These are phyloP conservation scores for Pterois miles DNA, from an alignment of 2,797 vertebrate genomes.

Conservation along the genomic window DNA sequence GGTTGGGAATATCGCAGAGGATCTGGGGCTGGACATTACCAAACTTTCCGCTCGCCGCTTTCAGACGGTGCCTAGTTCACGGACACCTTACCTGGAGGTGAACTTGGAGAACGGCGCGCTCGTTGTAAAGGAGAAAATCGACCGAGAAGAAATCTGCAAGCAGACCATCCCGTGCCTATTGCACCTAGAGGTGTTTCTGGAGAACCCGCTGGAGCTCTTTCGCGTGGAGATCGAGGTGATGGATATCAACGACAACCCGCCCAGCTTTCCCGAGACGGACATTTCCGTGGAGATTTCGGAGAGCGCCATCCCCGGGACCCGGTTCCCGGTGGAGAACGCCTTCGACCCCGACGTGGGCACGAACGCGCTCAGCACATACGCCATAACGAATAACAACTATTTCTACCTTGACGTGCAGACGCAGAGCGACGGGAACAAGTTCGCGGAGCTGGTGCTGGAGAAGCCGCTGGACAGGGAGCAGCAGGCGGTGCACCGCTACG, in stretches of 20 bases:
- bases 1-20: conserved; percentile 98
- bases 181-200: conserved; percentile 97
- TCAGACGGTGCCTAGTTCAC: conserved; percentile 94
- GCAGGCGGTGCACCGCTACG: conserved; percentile 96
- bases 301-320: conserved; percentile 96
- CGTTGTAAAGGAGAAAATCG: conserved; percentile 95
- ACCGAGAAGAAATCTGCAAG: conserved; percentile 95
- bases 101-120: conserved; percentile 97
- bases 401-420: conserved; percentile 98
- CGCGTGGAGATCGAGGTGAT: conserved; percentile 96
- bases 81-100: conserved; percentile 95
- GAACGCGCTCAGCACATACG: conserved; percentile 94
- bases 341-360: conserved; percentile 98
- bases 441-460: conserved; percentile 96
- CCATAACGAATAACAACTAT: conserved; percentile 95
- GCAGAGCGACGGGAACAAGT: conserved; percentile 95
- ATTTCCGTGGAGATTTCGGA: conserved; percentile 97
- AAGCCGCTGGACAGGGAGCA: conserved; percentile 96
- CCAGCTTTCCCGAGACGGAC: conserved; percentile 93
- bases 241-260: conserved; percentile 98
- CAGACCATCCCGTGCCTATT: conserved; percentile 93
- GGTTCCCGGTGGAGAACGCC: conserved; percentile 97
- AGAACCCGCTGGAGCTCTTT: conserved; percentile 97
- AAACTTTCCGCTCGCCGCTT: conserved; percentile 98
- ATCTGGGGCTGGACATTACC: conserved; percentile 98